Base-by-base conservation (phyloP, 1,140 invertebrate genomes). In the Drosophila navojoa region DNA sequence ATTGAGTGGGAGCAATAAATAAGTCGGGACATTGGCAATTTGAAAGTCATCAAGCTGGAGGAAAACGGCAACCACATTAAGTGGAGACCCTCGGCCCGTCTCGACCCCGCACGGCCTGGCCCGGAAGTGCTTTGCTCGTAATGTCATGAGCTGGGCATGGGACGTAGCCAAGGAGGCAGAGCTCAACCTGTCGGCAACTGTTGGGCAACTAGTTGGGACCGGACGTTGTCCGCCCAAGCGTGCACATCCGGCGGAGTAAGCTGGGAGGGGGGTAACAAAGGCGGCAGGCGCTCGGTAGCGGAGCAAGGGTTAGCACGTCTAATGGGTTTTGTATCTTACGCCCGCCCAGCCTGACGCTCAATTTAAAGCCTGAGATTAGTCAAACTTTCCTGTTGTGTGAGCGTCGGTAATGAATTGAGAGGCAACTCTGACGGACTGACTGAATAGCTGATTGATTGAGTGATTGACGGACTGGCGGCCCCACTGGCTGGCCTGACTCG, bases 351-450 rank as follows among this genome's bases (percentile, higher is more conserved):
- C 55, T 22, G 50, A 22, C 57, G 58, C 78, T 81, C 58, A 69
- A 64, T 59, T 81, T 81, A 81, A 68, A 81, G 66, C 76, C 79
- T 59, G 45, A 76, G 78, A 80, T 80, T 80, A 80, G 78, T 63
- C 35, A 73, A 80, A 63, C 57, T 73, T 80, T 53, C 59, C 47
- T 61, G 49, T 72, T 49, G 61, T 40, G 61, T 71, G 57, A 52
- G 76, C 49, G 54, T 55, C 42, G 73, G 70, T 81, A 81, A 81
- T 81, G 79, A 81, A 73, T 81, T 81, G 49, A 81, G 78, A 81
- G 71, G 38, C 62, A 57, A 68, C 58, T 75, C 38, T 47, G 22
- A 58, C 54, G 25, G 63, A 27, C 53, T 40, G n/a, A 50, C 29
- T 54, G 40, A 29, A n/a, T 63, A 35, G 40, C 59, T 50, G 47